Base-by-base conservation (phyloP, 1,140 invertebrate genomes). In the Drosophila serrata region DNA sequence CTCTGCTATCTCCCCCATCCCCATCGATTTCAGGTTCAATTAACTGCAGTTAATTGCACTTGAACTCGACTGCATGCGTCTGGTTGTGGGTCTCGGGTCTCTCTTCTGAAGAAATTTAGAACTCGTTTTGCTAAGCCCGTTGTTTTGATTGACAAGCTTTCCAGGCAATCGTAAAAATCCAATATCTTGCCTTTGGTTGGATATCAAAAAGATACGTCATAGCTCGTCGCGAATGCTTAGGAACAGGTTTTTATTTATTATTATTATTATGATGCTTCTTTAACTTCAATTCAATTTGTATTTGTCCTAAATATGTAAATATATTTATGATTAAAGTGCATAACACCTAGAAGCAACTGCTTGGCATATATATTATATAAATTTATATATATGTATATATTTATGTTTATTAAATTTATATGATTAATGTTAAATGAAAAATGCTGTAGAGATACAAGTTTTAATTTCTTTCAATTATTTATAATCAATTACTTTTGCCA, bases 61-160 rank as follows among this genome's bases (percentile, higher is more conserved):
- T 70, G 49, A 68, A 57, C 39, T 19, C 12, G 27, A 33, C 39
- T 12, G 48, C 24, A 37, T 39, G 63, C 43, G 27, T 29, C 51
- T 35, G 31, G 31, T 0, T 45, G 11, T 45, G 45, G 39, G 7
- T 17, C 2, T 24, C 15, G 8, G 19, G 13, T 49, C n/a, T 13
- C 62, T 70, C 24, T 68, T 70, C 67, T 39, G 40, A 7, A 56
- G 67, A 70, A 70, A 24, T 56, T 0, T 37, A 39, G 29, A 70
- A 70, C 67, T 56, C 37, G 67, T 70, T 70, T 68, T 17, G 63
- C n/a, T 57, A 70, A 70, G 37, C 63, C 15, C 49, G 11, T 69
- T 24, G 24, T 24, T 24, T 69, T 56, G 67, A 70, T 70, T 70
- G 64, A 68, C 67, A 67, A 24, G 49, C 63, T 24, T 68, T 65